A percentile compares a stretch with the other conserved stretches of the same genome.
Evolutionary conservation across 2,888 invertebrate genomes (phyloP).

Genomic region (Podabrus alpinus): DNA sequence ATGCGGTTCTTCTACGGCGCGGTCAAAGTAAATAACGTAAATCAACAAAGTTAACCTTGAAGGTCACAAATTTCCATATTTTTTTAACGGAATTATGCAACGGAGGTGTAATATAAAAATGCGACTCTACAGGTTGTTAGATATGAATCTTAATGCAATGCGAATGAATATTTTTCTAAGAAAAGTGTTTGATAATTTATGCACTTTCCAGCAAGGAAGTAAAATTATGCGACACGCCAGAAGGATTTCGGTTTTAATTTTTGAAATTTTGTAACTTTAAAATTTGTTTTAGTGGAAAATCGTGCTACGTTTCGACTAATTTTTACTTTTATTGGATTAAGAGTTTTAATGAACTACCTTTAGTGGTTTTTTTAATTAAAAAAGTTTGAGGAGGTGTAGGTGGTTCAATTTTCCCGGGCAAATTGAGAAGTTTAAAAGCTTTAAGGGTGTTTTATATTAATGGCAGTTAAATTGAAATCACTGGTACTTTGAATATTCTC

Average conservation of each 20-base stretch:
- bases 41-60: background rate
- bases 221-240: background rate
- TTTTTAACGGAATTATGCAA: background rate
- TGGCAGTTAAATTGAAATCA: background rate
- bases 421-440: background rate
- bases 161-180: background rate
- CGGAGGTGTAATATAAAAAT: background rate
- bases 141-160: background rate
- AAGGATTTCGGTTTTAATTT: background rate
- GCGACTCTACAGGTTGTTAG: background rate
- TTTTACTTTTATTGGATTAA: background rate
- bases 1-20: background rate
- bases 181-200: background rate
- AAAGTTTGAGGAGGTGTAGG: background rate
- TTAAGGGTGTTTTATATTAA: background rate
- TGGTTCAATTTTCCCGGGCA: background rate
- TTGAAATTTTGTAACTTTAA: background rate
- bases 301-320: background rate
- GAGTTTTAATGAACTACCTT: background rate
- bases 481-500: background rate
- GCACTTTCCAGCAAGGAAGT: background rate
- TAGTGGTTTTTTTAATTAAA: background rate
- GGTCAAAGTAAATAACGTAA: background rate
- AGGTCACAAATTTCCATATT: background rate
- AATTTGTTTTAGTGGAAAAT: background rate